Percentiles rank a stretch among this genome's conserved stretches.
These are phyloP conservation scores for Danionella dracula DNA, from an alignment of 2,797 vertebrate genomes.

Conservation along the genomic window DNA sequence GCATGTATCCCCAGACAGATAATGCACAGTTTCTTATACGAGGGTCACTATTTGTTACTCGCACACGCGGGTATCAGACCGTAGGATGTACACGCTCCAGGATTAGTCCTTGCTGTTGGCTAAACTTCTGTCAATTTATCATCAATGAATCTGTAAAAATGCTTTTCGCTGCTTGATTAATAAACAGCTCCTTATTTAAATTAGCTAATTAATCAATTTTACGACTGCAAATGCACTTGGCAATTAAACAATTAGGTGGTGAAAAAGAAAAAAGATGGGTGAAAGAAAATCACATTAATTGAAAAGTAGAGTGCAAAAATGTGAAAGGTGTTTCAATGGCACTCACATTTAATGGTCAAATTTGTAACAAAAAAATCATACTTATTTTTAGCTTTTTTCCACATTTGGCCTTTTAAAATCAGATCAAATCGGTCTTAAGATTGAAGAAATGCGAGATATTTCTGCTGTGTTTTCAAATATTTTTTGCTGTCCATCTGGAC, in stretches of 20 bases:
- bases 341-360: too few species aligned
- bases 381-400: too few species aligned
- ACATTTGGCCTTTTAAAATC: too few species aligned
- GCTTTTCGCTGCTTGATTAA: slow-evolving; percentile 70
- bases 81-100: slow-evolving; percentile 41
- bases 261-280: slow-evolving; percentile 5
- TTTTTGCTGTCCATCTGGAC: too few species aligned
- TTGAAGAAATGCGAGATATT: too few species aligned
- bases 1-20: slow-evolving; percentile 4
- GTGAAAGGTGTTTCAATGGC: too few species aligned
- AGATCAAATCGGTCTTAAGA: too few species aligned
- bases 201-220: slow-evolving; percentile 67
- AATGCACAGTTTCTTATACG: too few species aligned
- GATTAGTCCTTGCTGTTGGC: slow-evolving; percentile 59
- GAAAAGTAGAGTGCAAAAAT: too few species aligned
- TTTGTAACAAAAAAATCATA: too few species aligned
- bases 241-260: background rate
- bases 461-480: too few species aligned
- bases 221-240: slow-evolving; percentile 42
- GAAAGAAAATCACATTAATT: too few species aligned
- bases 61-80: background rate
- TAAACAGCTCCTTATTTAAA: slow-evolving; percentile 62
- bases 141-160: slow-evolving; percentile 57
- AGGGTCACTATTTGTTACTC: background rate
- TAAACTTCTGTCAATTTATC: slow-evolving; percentile 62